phyloP scores from a whole-genome alignment of 2,888 invertebrate genomes.

The Brachypalpus laphriformis region DNA sequence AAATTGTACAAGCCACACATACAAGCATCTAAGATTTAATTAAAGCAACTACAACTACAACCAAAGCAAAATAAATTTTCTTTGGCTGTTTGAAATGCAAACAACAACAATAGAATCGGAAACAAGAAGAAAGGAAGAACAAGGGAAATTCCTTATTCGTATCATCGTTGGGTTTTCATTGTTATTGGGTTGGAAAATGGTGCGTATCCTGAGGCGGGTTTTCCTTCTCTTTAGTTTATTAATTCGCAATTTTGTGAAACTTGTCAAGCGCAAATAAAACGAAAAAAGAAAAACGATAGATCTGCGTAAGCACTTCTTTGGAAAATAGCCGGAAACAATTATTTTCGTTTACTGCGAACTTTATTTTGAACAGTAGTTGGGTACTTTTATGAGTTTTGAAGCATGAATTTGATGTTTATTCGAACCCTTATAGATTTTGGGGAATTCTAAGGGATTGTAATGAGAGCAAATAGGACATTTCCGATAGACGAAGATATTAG shows the following conservation, averaged over 20 bases:
- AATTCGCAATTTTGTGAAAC: conserved; percentile 53
- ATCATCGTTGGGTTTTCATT: conserved; percentile 17
- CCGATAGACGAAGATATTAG: neutral
- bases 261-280: conserved; percentile 54
- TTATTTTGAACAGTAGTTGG: conserved; percentile 8
- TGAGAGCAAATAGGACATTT: neutral
- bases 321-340: conserved; percentile 51
- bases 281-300: conserved; percentile 20
- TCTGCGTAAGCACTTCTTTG: conserved; percentile 11
- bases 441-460: neutral
- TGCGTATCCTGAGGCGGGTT: conserved; percentile 13
- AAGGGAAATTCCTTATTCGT: conserved; percentile 10
- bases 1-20: too few relatives aligned
- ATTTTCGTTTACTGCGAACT: conserved; percentile 24
- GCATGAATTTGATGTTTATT: conserved; percentile 17
- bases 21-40: conserved; percentile 25
- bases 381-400: conserved; percentile 4
- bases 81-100: conserved; percentile 15
- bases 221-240: conserved; percentile 33
- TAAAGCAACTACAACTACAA: conserved; percentile 13
- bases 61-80: neutral
- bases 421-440: neutral
- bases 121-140: neutral
- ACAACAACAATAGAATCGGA: conserved; percentile 29
- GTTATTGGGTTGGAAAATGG: conserved; percentile 19